A percentile compares a stretch with the other conserved stretches of the same genome.
phyloP scores from a whole-genome alignment of 2,888 invertebrate genomes.

The Lapara coniferarum region DNA sequence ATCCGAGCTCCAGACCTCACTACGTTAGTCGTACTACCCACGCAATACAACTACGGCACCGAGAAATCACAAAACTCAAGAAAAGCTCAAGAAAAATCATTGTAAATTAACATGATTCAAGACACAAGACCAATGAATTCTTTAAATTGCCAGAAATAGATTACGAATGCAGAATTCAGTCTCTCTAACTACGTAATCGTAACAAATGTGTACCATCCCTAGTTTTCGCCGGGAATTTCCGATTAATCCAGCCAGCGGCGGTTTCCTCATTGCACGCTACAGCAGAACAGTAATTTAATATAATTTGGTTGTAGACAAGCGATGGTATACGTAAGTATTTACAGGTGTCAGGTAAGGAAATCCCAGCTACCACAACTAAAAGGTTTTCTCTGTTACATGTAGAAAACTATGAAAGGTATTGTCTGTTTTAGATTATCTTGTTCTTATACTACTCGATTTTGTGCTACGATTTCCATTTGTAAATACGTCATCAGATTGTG shows the following conservation, averaged over 20 bases:
- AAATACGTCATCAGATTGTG: not conserved
- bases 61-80: too few species aligned
- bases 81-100: too few species aligned
- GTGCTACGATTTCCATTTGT: not conserved
- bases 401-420: slow-evolving; percentile 18
- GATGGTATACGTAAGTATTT: slow-evolving; percentile 30
- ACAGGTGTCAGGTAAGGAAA: slow-evolving; percentile 32
- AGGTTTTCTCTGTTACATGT: slow-evolving; percentile 43
- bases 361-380: slow-evolving; percentile 40
- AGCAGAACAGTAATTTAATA: slow-evolving; percentile 27
- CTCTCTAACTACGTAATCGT: too few species aligned
- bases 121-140: too few species aligned
- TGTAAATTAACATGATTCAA: too few species aligned
- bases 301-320: slow-evolving; percentile 28
- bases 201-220: slow-evolving; percentile 1
- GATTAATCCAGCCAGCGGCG: slow-evolving; percentile 15
- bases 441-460: not conserved
- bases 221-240: slow-evolving; percentile 20
- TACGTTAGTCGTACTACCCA: too few species aligned
- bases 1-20: too few species aligned
- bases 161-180: too few species aligned
- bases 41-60: too few species aligned
- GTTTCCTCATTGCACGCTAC: slow-evolving; percentile 22
- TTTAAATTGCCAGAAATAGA: too few species aligned
- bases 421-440: not conserved